A percentile compares a stretch with the other conserved stretches of the same genome.
These are phyloP conservation scores for Chiloscyllium punctatum DNA, from an alignment of 2,797 vertebrate genomes.

Conservation along the genomic window DNA sequence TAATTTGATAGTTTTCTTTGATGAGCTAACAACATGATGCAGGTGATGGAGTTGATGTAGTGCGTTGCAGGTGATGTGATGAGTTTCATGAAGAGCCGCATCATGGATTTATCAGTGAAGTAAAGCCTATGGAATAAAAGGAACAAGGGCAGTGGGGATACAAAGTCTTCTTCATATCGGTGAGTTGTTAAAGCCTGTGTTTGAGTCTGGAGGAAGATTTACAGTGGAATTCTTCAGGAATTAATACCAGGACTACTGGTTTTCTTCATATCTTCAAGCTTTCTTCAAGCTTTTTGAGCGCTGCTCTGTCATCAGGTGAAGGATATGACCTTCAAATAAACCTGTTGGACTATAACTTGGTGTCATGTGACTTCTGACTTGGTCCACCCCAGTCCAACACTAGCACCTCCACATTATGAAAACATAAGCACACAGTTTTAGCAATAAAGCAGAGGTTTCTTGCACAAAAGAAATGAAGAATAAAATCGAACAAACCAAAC, in stretches of 20 bases:
- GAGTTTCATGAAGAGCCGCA: not conserved
- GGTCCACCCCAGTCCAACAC: too few species aligned
- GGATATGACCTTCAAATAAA: too few species aligned
- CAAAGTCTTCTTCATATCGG: not conserved
- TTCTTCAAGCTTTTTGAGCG: too few species aligned
- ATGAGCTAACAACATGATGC: not conserved
- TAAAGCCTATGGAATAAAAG: not conserved
- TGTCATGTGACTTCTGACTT: too few species aligned
- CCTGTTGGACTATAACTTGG: too few species aligned
- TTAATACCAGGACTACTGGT: not conserved
- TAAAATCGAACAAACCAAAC: too few species aligned
- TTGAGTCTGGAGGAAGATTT: not conserved
- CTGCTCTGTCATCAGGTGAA: too few species aligned
- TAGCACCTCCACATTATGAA: too few species aligned
- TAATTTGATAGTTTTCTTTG: not conserved
- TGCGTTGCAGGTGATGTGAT: not conserved
- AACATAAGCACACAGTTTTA: too few species aligned
- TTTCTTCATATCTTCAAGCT: not conserved
- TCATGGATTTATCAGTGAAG: not conserved
- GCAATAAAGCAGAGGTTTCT: too few species aligned
- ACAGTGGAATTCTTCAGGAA: not conserved
- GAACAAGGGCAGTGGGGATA: not conserved
- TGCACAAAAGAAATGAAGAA: too few species aligned
- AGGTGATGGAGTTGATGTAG: not conserved
- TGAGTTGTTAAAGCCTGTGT: not conserved